Conservation (phyloP, 2,888 invertebrate genomes). For the Ophion costatus region DNA sequence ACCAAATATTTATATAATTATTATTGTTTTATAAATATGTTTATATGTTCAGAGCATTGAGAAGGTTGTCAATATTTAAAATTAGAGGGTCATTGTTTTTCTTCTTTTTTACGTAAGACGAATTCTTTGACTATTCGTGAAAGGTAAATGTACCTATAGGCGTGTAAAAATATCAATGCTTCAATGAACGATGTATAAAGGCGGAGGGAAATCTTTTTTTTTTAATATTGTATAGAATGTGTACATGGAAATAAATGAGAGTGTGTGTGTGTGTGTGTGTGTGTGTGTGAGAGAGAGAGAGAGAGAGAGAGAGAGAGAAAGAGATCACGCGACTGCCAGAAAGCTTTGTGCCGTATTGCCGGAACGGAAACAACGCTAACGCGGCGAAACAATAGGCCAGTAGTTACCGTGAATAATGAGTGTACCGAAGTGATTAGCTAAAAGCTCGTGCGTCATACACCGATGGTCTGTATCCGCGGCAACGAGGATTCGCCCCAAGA, state of each 20-base stretch:
- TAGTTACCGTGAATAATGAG: constrained; percentile 61
- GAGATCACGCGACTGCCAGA: background rate
- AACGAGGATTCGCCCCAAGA: background rate
- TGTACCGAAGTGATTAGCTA: constrained; percentile 63
- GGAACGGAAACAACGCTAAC: constrained; percentile 47
- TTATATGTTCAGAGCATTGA: no score
- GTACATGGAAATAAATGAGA: background rate
- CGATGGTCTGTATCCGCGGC: background rate
- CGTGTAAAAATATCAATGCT: constrained; percentile 10
- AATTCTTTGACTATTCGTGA: no score
- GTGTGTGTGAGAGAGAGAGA: background rate
- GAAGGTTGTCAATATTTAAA: no score
- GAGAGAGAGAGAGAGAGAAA: background rate
- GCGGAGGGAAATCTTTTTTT: constrained; percentile 2
- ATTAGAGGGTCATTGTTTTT: no score
- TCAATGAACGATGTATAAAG: background rate
- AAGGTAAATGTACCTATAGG: background rate
- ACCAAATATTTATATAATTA: no score
- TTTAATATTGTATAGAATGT: constrained; percentile 28
- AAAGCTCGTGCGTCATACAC: constrained; percentile 32
- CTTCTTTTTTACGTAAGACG: no score
- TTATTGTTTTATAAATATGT: no score
- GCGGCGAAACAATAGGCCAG: constrained; percentile 54
- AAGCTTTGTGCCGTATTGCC: constrained; percentile 48
- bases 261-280: no score